Conservation (phyloP, 2,113 vertebrate genomes). For the Seriola aureovittata region DNA sequence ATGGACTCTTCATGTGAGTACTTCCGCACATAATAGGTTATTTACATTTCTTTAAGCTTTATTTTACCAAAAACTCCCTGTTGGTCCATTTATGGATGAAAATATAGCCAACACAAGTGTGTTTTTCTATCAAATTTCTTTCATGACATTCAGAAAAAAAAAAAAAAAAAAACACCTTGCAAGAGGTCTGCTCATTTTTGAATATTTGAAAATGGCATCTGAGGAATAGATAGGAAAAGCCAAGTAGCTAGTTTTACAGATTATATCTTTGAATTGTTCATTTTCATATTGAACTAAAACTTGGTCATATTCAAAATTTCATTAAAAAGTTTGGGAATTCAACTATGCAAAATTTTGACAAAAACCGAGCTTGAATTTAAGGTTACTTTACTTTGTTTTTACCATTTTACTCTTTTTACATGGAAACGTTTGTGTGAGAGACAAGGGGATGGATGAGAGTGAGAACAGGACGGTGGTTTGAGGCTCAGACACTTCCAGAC, state of each 20-base stretch:
- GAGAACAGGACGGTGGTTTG: slow-evolving; percentile 17
- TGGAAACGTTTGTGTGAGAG: background rate
- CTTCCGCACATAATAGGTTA: slow-evolving; percentile 4
- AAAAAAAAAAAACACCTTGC: background rate
- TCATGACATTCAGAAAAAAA: background rate
- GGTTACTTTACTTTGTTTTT: background rate
- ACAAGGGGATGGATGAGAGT: slow-evolving; percentile 12
- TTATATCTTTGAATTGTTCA: background rate
- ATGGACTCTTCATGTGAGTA: background rate
- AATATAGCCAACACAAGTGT: background rate
- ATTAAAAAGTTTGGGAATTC: background rate
- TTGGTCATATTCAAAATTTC: background rate
- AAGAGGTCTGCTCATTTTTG: background rate
- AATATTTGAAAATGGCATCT: slow-evolving; percentile 1
- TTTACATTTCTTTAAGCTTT: slow-evolving; percentile 7
- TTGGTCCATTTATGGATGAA: background rate
- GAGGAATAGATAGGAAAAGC: background rate
- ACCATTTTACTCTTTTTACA: background rate
- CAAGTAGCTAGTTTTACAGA: background rate
- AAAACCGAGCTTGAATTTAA: background rate
- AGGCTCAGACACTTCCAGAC: background rate
- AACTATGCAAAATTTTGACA: background rate
- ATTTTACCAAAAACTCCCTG: background rate
- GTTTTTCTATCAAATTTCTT: slow-evolving; percentile 2
- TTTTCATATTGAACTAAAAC: background rate